Evolutionary conservation across 2,888 invertebrate species (phyloP).

Genomic region (Luperina testacea): DNA sequence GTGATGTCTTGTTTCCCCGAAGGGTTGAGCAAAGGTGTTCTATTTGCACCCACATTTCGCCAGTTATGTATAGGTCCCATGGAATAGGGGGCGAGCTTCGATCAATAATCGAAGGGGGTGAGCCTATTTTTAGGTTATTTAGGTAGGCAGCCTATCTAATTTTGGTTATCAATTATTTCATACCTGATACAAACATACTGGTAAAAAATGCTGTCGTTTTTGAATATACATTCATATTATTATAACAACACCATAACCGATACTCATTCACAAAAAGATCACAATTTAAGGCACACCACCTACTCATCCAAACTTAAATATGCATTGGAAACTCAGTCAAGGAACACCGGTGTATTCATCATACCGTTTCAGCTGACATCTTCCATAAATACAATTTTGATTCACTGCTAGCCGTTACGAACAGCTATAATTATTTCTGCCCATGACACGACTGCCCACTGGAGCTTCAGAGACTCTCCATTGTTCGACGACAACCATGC

Average conservation of each 20-base stretch:
- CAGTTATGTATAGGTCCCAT: not conserved
- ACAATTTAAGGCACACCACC: slow-evolving; percentile 3
- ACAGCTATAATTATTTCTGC: slow-evolving; percentile 69
- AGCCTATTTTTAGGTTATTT: not conserved
- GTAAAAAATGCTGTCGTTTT: not conserved
- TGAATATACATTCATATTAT: not conserved
- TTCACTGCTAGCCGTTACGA: slow-evolving; percentile 59
- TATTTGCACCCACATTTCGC: not conserved
- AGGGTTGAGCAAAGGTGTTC: not conserved
- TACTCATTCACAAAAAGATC: slow-evolving; percentile 10
- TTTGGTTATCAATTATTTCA: not conserved
- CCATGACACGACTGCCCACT: slow-evolving; percentile 79
- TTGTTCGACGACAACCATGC: slow-evolving; percentile 57
- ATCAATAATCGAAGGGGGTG: not conserved
- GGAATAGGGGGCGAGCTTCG: not conserved
- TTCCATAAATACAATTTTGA: slow-evolving; percentile 65
- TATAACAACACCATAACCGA: not conserved
- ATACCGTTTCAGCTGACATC: slow-evolving; percentile 54
- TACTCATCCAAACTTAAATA: slow-evolving; percentile 37
- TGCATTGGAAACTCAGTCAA: slow-evolving; percentile 60
- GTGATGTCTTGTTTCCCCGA: too few relatives aligned
- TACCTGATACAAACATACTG: not conserved
- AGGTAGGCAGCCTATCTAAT: too few relatives aligned
- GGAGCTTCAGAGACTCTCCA: slow-evolving; percentile 62
- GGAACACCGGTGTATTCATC: slow-evolving; percentile 59